Base-by-base conservation (phyloP, 2,888 invertebrate species). In the Lobophora halterata region DNA sequence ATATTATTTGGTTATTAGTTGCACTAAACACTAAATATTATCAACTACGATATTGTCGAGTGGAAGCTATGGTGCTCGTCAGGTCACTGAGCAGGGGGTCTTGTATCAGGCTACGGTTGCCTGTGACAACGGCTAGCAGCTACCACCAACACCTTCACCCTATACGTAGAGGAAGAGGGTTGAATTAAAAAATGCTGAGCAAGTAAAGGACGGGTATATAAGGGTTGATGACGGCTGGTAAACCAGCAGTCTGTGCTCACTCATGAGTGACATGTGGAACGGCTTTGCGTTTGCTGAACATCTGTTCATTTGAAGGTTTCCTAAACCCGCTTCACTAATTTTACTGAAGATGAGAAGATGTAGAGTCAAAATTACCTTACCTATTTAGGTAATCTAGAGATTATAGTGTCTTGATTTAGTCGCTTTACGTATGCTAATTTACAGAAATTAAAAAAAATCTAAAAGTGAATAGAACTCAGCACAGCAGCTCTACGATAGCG, bases 81-180 rank as follows among this genome's bases (percentile, higher is more conserved):
- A 67, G 71, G 56, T 67, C 58, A 60, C 67, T 66, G 61, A 59
- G 63, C 58, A 66, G 67, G 68, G 66, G 67, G 68, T 61, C 69
- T 65, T 78, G 79, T 83, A 74, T 81, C 64, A 70, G 68, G 69
- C 77, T 72, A 65, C 71, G 71, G 86, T 87, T 85, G 85, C 83
- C 70, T 57, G 52, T 74, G 79, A 75, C 86, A 79, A 86, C 86
- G 76, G 66, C 68, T 75, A 86, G 85, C 86, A 85, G 79, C 80
- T 73, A 68, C 60, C 67, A 73, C 71, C 64, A 73, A 68, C 75
- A 76, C 64, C 61, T 71, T 64, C 64, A 74, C 76, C 77, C 74
- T 62, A 63, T 65, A 61, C 61, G 55, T 55, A 35, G 67, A 63
- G 59, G 43, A 69, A 79, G 52, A 77, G 68, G 63, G 77, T 77